Conservation (phyloP, 2,113 vertebrate species). For the Haemorhous mexicanus region DNA sequence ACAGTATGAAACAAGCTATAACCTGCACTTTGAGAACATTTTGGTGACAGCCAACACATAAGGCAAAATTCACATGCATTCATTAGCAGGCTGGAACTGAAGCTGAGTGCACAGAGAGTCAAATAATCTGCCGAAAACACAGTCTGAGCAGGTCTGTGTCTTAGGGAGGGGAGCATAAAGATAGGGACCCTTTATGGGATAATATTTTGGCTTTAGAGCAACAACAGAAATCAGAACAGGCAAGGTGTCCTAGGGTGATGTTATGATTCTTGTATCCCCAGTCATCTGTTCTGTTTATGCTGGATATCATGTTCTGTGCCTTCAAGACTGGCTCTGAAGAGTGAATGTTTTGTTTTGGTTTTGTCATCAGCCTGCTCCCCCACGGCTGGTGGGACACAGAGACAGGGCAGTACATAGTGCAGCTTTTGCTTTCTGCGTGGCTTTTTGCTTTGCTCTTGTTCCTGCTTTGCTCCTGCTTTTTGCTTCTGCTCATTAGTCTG, state of each 20-base stretch:
- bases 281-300: too few species aligned
- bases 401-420: too few species aligned
- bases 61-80: neutral
- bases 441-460: too few species aligned
- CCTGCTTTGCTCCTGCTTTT: too few species aligned
- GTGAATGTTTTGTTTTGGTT: too few species aligned
- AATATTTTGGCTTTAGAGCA: neutral
- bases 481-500: too few species aligned
- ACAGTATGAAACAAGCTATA: conserved; percentile 12
- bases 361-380: too few species aligned
- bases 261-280: too few species aligned
- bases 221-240: neutral
- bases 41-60: neutral
- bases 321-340: too few species aligned
- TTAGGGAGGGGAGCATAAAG: neutral
- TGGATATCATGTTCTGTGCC: too few species aligned
- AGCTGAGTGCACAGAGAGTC: neutral
- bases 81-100: neutral
- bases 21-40: neutral
- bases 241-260: neutral
- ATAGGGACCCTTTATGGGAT: neutral
- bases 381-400: too few species aligned
- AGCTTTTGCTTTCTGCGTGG: too few species aligned
- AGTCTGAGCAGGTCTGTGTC: neutral
- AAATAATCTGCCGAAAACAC: neutral